Conservation (phyloP, 1,140 invertebrate genomes). For the Procambarus clarkii region DNA sequence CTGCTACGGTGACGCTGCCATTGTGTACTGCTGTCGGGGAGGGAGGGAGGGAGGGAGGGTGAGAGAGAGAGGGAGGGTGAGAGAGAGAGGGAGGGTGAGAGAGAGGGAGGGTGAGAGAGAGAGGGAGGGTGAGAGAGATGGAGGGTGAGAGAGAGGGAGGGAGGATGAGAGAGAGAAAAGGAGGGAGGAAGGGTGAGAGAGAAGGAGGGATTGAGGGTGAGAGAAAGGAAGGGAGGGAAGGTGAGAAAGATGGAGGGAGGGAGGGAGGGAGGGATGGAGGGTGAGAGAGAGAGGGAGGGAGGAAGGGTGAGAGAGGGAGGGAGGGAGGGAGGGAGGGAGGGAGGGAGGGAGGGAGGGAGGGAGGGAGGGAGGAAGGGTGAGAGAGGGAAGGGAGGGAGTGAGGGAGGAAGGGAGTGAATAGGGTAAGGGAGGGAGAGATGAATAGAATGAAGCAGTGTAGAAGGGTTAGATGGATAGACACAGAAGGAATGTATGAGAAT, state of each 20-base stretch:
- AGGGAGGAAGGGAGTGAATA: too few relatives aligned
- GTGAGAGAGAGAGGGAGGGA: not conserved
- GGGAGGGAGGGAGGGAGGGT: not conserved
- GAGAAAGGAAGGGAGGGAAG: not conserved
- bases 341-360: not conserved
- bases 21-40: constrained; percentile 2
- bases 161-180: not conserved
- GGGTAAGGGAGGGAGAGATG: not conserved
- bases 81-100: not conserved
- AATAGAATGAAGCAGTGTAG: not conserved
- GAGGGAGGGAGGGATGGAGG: too few relatives aligned
- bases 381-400: not conserved
- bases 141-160: not conserved
- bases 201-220: not conserved
- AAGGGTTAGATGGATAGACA: not conserved
- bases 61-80: not conserved
- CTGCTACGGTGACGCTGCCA: constrained; percentile 18
- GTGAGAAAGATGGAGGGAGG: not conserved
- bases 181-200: not conserved
- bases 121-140: not conserved
- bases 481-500: too few relatives aligned
- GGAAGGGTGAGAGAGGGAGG: not conserved
- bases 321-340: not conserved
- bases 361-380: not conserved
- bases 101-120: not conserved